Evolutionary conservation across 2,888 invertebrate genomes (phyloP).

Genomic region (Argyresthia goedartella): DNA sequence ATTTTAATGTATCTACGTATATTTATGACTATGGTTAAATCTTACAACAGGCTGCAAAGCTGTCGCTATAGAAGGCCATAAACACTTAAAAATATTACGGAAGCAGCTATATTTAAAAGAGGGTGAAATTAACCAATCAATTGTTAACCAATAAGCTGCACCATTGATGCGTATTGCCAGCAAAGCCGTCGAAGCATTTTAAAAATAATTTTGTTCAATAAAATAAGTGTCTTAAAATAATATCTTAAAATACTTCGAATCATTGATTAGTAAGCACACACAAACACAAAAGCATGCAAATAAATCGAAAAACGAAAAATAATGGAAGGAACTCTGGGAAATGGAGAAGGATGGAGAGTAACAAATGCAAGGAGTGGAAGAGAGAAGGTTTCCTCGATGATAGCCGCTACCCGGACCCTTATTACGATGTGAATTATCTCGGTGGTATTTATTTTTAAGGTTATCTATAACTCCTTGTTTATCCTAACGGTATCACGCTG

Average conservation of each 20-base stretch:
- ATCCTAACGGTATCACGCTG: too few species aligned
- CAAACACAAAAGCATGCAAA: conserved; percentile 41
- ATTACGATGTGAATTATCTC: conserved; percentile 16
- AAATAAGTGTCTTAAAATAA: too few species aligned
- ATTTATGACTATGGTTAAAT: conserved; percentile 4
- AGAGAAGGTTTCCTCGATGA: conserved; percentile 56
- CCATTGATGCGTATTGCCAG: neutral
- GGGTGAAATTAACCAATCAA: conserved; percentile 5
- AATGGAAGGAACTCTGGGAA: conserved; percentile 44
- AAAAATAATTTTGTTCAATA: too few species aligned
- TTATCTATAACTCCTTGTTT: too few species aligned
- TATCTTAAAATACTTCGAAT: conserved; percentile 30
- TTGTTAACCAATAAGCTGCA: conserved; percentile 7
- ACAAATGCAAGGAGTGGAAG: conserved; percentile 43
- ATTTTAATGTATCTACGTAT: neutral
- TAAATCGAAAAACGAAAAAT: conserved; percentile 41
- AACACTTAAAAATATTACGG: conserved; percentile 12
- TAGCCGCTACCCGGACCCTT: conserved; percentile 66
- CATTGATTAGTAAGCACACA: conserved; percentile 29
- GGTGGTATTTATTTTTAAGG: too few species aligned
- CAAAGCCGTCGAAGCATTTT: conserved; percentile 1
- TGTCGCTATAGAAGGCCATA: conserved; percentile 47
- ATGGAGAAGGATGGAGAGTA: conserved; percentile 25
- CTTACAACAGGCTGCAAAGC: conserved; percentile 18
- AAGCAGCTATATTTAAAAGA: conserved; percentile 18